Conservation (phyloP, 2,113 vertebrate species). For the Micromys minutus region DNA sequence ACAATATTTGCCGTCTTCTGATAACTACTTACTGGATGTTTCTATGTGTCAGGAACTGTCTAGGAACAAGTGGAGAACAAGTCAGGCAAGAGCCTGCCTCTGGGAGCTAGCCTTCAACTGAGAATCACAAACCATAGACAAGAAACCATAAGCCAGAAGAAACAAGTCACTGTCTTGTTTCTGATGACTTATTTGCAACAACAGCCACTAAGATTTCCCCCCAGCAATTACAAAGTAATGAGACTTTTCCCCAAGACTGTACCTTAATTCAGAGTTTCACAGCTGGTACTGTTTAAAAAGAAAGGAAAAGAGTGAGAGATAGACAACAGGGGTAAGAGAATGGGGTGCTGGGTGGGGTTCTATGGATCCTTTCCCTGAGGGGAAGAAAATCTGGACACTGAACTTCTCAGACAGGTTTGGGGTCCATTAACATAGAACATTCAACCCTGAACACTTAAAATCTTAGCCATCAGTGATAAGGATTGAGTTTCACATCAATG, state of each 20-base stretch:
- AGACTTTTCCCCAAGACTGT: not conserved
- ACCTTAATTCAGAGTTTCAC: not conserved
- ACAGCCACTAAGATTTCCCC: not conserved
- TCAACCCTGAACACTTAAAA: conserved; percentile 43
- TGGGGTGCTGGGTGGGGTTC: not conserved
- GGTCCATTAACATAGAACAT: not conserved
- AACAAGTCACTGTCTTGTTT: not conserved
- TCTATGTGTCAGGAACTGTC: not conserved
- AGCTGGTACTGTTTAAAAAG: not conserved
- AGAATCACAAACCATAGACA: not conserved
- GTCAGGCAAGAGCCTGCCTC: not conserved
- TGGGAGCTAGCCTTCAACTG: conserved; percentile 21
- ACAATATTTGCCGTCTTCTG: conserved; percentile 2
- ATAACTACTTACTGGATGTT: conserved; percentile 11
- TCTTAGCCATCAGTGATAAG: not conserved
- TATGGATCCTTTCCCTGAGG: not conserved
- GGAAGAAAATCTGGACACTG: not conserved
- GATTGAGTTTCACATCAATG: conserved; percentile 1
- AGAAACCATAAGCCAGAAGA: no score
- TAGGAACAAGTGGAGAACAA: not conserved
- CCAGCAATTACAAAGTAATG: conserved; percentile 37
- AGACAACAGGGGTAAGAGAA: not conserved
- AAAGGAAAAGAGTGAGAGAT: not conserved
- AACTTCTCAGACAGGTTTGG: not conserved
- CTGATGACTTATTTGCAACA: not conserved